These are phyloP conservation scores for Eilema caniola DNA, from an alignment of 2,888 invertebrate species.

Conservation along the genomic window DNA sequence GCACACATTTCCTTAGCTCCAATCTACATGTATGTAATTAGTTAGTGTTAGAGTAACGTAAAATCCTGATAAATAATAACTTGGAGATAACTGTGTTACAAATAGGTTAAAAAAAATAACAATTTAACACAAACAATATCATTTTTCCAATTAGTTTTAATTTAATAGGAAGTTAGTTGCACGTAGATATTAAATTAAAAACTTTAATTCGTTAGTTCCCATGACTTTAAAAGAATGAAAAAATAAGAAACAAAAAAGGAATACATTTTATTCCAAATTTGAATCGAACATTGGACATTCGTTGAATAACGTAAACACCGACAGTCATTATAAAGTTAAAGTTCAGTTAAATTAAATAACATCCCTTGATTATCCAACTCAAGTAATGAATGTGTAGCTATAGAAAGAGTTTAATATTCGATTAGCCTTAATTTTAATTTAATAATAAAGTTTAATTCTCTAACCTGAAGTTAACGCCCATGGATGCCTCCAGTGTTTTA, in stretches of 20 bases:
- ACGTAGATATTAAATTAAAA: background rate
- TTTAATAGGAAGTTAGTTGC: background rate
- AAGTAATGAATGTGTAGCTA: constrained; percentile 26
- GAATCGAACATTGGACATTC: constrained; percentile 49
- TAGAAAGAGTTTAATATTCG: constrained; percentile 50
- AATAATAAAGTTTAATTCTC: constrained; percentile 74
- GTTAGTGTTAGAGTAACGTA: background rate
- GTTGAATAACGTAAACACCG: constrained; percentile 54
- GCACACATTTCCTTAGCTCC: background rate
- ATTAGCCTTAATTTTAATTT: constrained; percentile 75
- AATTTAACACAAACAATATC: no score
- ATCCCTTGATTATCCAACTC: constrained; percentile 27
- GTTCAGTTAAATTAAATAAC: constrained; percentile 40
- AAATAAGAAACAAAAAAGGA: background rate
- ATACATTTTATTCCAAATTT: constrained; percentile 40
- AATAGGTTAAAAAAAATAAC: no score
- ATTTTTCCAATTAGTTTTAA: background rate
- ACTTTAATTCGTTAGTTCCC: background rate
- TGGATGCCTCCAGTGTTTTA: constrained; percentile 69
- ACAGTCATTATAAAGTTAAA: constrained; percentile 23
- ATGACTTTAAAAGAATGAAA: background rate
- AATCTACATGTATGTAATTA: background rate
- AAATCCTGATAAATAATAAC: background rate
- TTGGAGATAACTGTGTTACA: background rate
- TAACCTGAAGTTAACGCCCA: constrained; percentile 85